These are phyloP conservation scores for Rhagonycha lutea DNA, from an alignment of 2,888 invertebrate species.

Conservation along the genomic window DNA sequence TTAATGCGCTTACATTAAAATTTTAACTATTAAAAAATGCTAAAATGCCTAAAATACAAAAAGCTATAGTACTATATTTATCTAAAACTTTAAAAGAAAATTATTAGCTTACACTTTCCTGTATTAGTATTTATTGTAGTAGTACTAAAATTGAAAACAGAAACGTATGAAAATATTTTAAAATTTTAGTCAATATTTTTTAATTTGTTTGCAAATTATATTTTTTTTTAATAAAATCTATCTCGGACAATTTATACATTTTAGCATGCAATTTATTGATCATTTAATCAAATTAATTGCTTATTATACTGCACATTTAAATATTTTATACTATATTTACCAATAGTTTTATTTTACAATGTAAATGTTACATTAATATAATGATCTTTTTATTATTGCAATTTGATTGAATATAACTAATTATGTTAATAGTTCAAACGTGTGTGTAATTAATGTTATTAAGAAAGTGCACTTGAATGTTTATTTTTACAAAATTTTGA, in stretches of 20 bases:
- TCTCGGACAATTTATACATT: neutral
- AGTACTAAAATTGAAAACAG: neutral
- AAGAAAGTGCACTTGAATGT: neutral
- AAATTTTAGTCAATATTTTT: neutral
- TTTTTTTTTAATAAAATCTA: neutral
- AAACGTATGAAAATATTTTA: neutral
- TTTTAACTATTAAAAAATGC: neutral
- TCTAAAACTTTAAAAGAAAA: neutral
- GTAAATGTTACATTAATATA: neutral
- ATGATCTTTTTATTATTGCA: neutral
- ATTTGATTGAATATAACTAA: neutral
- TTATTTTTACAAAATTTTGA: neutral
- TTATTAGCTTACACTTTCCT: neutral
- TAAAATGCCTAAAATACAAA: neutral
- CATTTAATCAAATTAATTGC: neutral
- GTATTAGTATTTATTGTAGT: neutral
- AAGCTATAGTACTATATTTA: neutral
- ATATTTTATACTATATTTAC: neutral
- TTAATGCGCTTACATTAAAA: neutral
- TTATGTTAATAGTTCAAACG: neutral
- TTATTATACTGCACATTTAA: neutral
- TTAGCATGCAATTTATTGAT: neutral
- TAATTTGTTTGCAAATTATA: neutral
- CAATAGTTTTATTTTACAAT: neutral
- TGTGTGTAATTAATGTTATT: neutral